Conservation (phyloP, 2,888 invertebrate species). For the Perizoma flavofasciatum region DNA sequence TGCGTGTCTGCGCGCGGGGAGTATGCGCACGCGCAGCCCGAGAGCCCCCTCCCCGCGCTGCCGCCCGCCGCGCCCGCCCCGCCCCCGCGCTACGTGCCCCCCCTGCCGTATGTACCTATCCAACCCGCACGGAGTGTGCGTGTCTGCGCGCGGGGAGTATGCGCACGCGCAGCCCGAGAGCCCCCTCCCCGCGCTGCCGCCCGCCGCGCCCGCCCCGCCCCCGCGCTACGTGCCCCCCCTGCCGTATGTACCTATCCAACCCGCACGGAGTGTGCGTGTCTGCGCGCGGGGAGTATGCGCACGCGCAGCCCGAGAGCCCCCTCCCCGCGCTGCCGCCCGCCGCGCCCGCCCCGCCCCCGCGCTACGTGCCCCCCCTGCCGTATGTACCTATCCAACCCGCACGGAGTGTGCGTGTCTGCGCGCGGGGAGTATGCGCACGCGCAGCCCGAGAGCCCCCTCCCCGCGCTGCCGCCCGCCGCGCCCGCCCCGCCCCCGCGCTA, state of each 20-base stretch:
- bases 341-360: constrained; percentile 36
- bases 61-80: constrained; percentile 35
- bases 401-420: constrained; percentile 92
- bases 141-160: constrained; percentile 91
- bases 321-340: constrained; percentile 57
- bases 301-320: constrained; percentile 86
- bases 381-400: constrained; percentile 87
- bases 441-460: constrained; percentile 85
- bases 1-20: constrained; percentile 92
- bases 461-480: constrained; percentile 50
- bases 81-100: constrained; percentile 52
- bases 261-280: constrained; percentile 94
- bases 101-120: constrained; percentile 66
- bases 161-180: constrained; percentile 87
- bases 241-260: constrained; percentile 82
- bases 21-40: constrained; percentile 87
- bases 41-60: constrained; percentile 77
- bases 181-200: constrained; percentile 65
- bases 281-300: constrained; percentile 88
- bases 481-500: constrained; percentile 42
- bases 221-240: constrained; percentile 55
- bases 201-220: constrained; percentile 35
- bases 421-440: constrained; percentile 89
- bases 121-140: constrained; percentile 94
- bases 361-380: constrained; percentile 60